Conservation (phyloP, 2,888 invertebrate species). For the Euzetes globulus region DNA sequence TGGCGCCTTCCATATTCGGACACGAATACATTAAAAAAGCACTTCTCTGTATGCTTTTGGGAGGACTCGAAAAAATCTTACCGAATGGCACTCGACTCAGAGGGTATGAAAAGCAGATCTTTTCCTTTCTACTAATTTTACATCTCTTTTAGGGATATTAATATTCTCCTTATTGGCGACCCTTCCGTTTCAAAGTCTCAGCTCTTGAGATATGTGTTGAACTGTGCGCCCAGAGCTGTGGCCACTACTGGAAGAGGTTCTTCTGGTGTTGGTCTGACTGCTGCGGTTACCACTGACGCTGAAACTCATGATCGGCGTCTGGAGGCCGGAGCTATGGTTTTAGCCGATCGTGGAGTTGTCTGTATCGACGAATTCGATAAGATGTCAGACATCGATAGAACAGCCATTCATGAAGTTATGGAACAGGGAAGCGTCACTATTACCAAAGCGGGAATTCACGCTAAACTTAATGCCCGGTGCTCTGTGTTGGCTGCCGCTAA, state of each 20-base stretch:
- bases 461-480: conserved; percentile 91
- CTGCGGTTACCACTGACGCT: conserved; percentile 95
- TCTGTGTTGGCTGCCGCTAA: conserved; percentile 98
- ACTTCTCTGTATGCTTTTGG: conserved; percentile 76
- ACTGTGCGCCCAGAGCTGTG: conserved; percentile 55
- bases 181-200: conserved; percentile 99
- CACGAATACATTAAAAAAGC: conserved; percentile 98
- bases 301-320: conserved; percentile 94
- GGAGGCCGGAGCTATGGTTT: conserved; percentile 90
- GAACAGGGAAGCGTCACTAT: conserved; percentile 99
- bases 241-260: conserved; percentile 95
- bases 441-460: conserved; percentile 99
- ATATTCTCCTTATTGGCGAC: conserved; percentile 98
- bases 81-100: conserved; percentile 97
- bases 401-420: conserved; percentile 96
- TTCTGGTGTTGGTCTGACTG: conserved; percentile 97
- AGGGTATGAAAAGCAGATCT: no score
- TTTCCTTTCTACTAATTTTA: no score
- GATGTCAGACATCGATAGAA: conserved; percentile 91
- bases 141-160: no score
- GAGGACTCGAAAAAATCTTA: conserved; percentile 66
- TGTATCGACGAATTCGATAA: conserved; percentile 99
- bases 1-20: conserved; percentile 98
- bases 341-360: conserved; percentile 87
- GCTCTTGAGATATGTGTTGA: conserved; percentile 78